Evolutionary conservation across 2,797 vertebrate species (phyloP).

Genomic region (Dicrostonyx torquatus): DNA sequence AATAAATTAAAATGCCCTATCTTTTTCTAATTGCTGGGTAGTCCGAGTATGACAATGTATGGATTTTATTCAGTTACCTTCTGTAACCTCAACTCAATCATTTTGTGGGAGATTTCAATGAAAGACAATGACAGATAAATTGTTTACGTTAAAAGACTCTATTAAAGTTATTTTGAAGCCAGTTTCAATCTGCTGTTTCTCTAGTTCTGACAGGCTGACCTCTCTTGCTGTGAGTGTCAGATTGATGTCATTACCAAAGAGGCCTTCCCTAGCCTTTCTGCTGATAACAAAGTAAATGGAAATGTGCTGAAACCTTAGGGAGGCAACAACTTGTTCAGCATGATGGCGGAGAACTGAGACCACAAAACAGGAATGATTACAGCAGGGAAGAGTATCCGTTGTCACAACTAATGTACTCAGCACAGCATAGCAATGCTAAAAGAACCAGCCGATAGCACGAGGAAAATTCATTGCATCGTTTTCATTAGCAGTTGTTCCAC

Average conservation of each 20-base stretch:
- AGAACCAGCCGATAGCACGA: neutral
- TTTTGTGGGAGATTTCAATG: conserved; percentile 74
- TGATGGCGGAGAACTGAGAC: conserved; percentile 53
- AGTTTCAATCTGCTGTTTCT: conserved; percentile 84
- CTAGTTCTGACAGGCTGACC: conserved; percentile 84
- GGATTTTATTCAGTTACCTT: conserved; percentile 70
- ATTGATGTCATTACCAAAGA: conserved; percentile 84
- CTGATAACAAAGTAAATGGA: conserved; percentile 86
- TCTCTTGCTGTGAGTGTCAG: conserved; percentile 81
- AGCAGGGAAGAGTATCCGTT: conserved; percentile 60
- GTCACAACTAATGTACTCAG: conserved; percentile 45
- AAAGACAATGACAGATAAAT: conserved; percentile 82
- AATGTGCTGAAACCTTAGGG: conserved; percentile 80
- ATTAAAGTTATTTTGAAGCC: conserved; percentile 85
- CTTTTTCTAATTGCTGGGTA: conserved; percentile 74
- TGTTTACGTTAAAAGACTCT: conserved; percentile 85
- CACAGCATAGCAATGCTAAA: conserved; percentile 17
- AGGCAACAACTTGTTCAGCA: conserved; percentile 83
- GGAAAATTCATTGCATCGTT: conserved; percentile 35
- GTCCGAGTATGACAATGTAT: conserved; percentile 64
- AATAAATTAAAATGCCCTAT: conserved; percentile 80
- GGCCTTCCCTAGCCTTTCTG: conserved; percentile 81
- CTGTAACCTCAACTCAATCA: conserved; percentile 49
- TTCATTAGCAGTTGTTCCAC: conserved; percentile 57
- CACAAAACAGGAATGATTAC: conserved; percentile 66